These are phyloP conservation scores for Ranitomeya imitator DNA, from an alignment of 2,113 vertebrate genomes.

Conservation along the genomic window DNA sequence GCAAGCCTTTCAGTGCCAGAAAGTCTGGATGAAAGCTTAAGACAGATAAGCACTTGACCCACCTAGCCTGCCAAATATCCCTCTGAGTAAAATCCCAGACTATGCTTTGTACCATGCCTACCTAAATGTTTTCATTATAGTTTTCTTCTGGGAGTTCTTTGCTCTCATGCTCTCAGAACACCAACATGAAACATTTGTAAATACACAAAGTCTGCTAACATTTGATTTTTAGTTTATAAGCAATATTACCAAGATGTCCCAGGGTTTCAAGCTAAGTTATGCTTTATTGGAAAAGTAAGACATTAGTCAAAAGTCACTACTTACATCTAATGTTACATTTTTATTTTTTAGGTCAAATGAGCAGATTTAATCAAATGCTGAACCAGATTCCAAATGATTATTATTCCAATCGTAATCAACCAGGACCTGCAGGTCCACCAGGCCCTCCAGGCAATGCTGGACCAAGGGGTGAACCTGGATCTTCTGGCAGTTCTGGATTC, in stretches of 20 bases:
- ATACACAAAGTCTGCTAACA: not conserved
- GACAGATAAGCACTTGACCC: conserved; percentile 31
- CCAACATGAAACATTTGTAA: not conserved
- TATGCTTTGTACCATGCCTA: not conserved
- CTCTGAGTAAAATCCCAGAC: not conserved
- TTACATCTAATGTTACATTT: not conserved
- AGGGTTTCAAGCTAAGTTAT: not conserved
- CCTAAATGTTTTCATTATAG: conserved; percentile 14
- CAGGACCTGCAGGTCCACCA: conserved; percentile 86
- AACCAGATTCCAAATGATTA: conserved; percentile 93
- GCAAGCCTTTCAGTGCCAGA: conserved; percentile 12
- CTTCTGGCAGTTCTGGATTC: conserved; percentile 86
- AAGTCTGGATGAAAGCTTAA: conserved; percentile 6
- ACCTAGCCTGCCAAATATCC: conserved; percentile 16
- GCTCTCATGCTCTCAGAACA: not conserved
- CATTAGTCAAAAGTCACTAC: not conserved
- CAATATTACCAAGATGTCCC: not conserved
- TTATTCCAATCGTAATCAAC: conserved; percentile 82
- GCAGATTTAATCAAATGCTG: conserved; percentile 87
- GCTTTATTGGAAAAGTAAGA: not conserved
- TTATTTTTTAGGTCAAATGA: conserved; percentile 84
- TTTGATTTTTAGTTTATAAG: not conserved
- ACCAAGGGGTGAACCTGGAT: conserved; percentile 85
- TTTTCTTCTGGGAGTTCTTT: not conserved
- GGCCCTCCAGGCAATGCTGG: conserved; percentile 82